Conservation (phyloP, 2,797 vertebrate genomes). For the Anniella stebbinsi region DNA sequence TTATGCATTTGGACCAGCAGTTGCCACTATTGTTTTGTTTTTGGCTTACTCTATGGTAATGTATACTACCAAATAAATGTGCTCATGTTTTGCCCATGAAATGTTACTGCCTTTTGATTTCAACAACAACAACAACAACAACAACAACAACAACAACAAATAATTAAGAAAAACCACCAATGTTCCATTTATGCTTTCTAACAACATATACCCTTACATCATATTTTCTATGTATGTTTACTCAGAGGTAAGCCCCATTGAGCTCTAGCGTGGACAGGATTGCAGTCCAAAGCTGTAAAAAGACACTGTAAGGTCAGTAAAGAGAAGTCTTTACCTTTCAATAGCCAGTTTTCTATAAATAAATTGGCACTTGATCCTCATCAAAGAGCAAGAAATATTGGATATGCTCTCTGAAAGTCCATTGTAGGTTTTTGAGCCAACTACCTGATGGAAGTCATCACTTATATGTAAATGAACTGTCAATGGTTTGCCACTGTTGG, state of each 20-base stretch:
- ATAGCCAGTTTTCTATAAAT: slow-evolving; percentile 74
- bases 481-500: slow-evolving; percentile 85
- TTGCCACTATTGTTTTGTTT: background rate
- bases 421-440: slow-evolving; percentile 85
- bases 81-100: background rate
- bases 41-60: accelerated
- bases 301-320: slow-evolving; percentile 76
- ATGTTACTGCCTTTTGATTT: slow-evolving; percentile 1
- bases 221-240: background rate
- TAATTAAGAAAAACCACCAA: background rate
- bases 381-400: slow-evolving; percentile 86
- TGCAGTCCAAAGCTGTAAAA: slow-evolving; percentile 39
- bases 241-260: background rate
- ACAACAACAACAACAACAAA: background rate
- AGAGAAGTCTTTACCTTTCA: slow-evolving; percentile 73
- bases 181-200: slow-evolving; percentile 42
- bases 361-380: slow-evolving; percentile 81
- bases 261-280: background rate
- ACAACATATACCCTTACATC: slow-evolving; percentile 36
- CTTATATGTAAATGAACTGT: slow-evolving; percentile 95
- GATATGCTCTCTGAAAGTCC: slow-evolving; percentile 86
- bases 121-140: background rate
- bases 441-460: slow-evolving; percentile 95
- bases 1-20: background rate
- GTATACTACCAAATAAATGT: accelerated